Conservation (phyloP, 2,888 invertebrate species). For the Eupeodes luniger region DNA sequence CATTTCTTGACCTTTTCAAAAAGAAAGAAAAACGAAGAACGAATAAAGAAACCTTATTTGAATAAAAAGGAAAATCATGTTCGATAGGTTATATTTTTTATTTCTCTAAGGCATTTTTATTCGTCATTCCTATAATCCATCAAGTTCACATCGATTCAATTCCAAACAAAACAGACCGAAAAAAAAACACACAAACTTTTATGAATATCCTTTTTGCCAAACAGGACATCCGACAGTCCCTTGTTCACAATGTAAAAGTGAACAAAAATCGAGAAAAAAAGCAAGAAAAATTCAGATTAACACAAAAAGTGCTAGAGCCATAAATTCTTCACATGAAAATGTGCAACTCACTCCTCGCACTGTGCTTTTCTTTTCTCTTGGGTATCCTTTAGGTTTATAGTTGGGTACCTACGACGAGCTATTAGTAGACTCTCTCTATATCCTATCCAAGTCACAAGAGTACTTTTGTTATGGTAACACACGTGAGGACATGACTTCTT, state of each 20-base stretch:
- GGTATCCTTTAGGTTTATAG: no score
- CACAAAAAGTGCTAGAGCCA: conserved; percentile 48
- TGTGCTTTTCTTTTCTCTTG: background rate
- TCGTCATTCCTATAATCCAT: conserved; percentile 32
- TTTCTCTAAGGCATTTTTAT: conserved; percentile 18
- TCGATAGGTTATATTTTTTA: conserved; percentile 5
- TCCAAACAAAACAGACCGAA: background rate
- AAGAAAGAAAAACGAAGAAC: background rate
- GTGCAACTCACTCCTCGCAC: conserved; percentile 31
- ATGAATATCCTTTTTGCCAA: conserved; percentile 6
- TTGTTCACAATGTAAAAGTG: background rate
- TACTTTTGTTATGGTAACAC: conserved; percentile 20
- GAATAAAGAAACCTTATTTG: conserved; percentile 17
- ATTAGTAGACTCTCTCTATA: no score
- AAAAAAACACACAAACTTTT: background rate
- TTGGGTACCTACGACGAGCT: no score
- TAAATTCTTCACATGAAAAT: conserved; percentile 50
- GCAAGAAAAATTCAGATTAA: conserved; percentile 3
- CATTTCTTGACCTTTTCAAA: conserved; percentile 29
- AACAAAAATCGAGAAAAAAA: background rate
- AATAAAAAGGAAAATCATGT: conserved; percentile 38
- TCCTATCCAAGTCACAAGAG: background rate
- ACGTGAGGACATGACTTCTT: conserved; percentile 49
- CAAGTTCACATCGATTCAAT: conserved; percentile 38
- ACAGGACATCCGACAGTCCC: background rate